Evolutionary conservation across 2,888 invertebrate species (phyloP), one percentile per base, ranked within the genome.

Genomic region (Leptarthrus brevirostris): DNA sequence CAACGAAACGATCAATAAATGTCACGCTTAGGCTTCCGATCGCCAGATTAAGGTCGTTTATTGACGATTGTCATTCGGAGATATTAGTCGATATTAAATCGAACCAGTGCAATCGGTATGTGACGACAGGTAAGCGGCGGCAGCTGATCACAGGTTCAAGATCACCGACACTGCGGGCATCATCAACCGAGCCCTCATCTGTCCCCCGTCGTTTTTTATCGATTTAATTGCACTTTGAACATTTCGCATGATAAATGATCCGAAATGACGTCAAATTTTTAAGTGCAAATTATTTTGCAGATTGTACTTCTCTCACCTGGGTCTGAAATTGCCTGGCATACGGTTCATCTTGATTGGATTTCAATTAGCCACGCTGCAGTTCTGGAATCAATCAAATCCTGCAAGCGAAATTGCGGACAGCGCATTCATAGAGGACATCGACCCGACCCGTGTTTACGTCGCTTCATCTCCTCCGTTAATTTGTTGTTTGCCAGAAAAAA

Each of bases 1-100:
- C 54, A 40, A 16, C 40, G 44, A 64, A 72, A 72, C 44, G 72
- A 72, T 72, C 72, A 56, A 72, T 72, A 72, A 72, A 72, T 58
- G 72, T 72, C 72, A 72, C 56, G n/a, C 52, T 40, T 18, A 44
- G 36, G 72, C 72, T 72, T 56, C 72, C 24, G 72, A 72, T 72
- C 56, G 54, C 20, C 24, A 14, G 22, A 30, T 47, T 44, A 20
- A 58, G 18, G 30, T 49, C 69, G n/a, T 69, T 69, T 69, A 69
- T 69, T 52, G 69, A n/a, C 52, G 52, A 26, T 52, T 34, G 20
- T 52, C 34, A 69, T 14, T 3, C 12, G 69, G 14, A 16, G 26
- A 64, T 47, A 30, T 4, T 12, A 18, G 10, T 8, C 18, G 40
- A 4, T 5, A 24, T 54, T 26, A n/a, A 54, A 24, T 54, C 5